Base-by-base conservation (phyloP, 2,888 invertebrate genomes). In the Cantharis rufa region DNA sequence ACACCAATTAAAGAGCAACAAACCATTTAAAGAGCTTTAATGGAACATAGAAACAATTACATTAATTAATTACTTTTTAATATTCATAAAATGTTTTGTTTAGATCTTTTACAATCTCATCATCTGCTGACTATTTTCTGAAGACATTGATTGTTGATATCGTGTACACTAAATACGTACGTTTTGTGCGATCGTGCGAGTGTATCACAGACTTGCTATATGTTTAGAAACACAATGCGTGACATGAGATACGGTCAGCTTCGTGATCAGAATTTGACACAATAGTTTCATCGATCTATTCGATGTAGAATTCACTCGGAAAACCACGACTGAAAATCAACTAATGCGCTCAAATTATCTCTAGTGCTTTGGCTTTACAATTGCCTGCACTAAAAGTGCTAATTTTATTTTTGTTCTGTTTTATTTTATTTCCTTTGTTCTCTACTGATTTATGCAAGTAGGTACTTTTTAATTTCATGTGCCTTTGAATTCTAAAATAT, bases 141-240 rank as follows among this genome's bases (percentile, higher is more conserved):
- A 69, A 72, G 70, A 68, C 73, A 73, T 76, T 79, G 78, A 78
- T 79, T 78, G 75, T 73, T 28, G 75, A 75, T 76, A 73, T 78
- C 71, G 71, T 73, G 64, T 76, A 75, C 72, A 75, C 73, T 74
- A 77, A 76, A 75, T 78, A 76, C 71, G 78, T 74, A 77, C 79
- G 80, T 79, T 81, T 82, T 80, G 81, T 80, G 81, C 80, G 78
- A 80, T 77, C 80, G 81, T 81, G 86, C 86, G 84, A 81, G 82
- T 82, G 81, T 85, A 86, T 86, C 86, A 86, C 85, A 83, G 84
- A 82, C 83, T 81, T 83, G 82, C 83, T 83, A 84, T 86, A 83
- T 86, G 86, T 87, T 86, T 86, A 83, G 85, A 82, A 85, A 86
- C 84, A 86, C 85, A 85, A 85, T 85, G 84, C 84, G 84, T 85